A percentile compares a stretch with the other conserved stretches of the same genome.
phyloP scores from a whole-genome alignment of 2,888 invertebrate genomes.

The Carabus problematicus region DNA sequence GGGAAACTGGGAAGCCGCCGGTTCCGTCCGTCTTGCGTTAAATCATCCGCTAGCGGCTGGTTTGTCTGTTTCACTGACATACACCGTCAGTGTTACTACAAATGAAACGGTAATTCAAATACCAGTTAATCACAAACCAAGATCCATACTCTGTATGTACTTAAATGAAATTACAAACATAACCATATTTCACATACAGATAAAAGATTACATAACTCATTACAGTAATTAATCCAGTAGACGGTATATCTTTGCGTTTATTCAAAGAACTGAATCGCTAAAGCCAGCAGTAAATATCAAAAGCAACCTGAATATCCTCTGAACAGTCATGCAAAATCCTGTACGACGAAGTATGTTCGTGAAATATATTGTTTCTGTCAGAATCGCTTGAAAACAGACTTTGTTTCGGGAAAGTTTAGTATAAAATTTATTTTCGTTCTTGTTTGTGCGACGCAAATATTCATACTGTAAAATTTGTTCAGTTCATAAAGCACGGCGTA shows the following conservation, averaged over 20 bases:
- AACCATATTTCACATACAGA: not conserved
- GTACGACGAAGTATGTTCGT: slow-evolving; percentile 17
- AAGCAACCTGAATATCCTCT: slow-evolving; percentile 9
- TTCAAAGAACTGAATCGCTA: slow-evolving; percentile 14
- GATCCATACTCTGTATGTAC: not conserved
- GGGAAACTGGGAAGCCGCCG: slow-evolving; percentile 13
- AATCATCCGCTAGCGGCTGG: slow-evolving; percentile 10
- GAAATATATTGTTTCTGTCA: slow-evolving; percentile 31
- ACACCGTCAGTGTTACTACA: not conserved
- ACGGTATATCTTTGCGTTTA: slow-evolving; percentile 8
- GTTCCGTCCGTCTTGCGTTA: slow-evolving; percentile 12
- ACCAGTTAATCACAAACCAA: not conserved
- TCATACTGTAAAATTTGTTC: slow-evolving; percentile 33
- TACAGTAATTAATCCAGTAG: slow-evolving; percentile 10
- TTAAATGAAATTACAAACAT: not conserved
- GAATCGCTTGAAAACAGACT: slow-evolving; percentile 30
- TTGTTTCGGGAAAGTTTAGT: slow-evolving; percentile 27
- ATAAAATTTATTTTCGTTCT: slow-evolving; percentile 28
- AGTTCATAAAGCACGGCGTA: slow-evolving; percentile 26
- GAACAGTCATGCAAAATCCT: not conserved
- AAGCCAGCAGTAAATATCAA: slow-evolving; percentile 23
- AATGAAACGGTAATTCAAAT: not conserved
- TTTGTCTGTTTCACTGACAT: not conserved
- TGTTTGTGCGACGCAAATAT: slow-evolving; percentile 30
- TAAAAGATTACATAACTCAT: not conserved